Conservation (phyloP, 2,797 vertebrate species). For the Staurois parvus region DNA sequence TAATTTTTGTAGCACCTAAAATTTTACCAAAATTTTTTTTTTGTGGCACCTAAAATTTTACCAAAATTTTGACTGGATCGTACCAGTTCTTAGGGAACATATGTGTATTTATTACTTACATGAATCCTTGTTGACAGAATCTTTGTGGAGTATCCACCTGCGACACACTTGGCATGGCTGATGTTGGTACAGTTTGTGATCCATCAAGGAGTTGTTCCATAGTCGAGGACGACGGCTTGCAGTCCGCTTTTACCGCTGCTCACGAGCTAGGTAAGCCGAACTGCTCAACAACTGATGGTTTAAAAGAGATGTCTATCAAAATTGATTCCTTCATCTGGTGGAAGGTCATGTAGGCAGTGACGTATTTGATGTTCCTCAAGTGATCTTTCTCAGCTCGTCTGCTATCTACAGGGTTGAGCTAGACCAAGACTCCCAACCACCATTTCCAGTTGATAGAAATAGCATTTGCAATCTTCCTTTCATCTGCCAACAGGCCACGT, state of each 20-base stretch:
- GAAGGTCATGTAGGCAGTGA: too few relatives aligned
- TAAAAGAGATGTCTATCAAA: too few relatives aligned
- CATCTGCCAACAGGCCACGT: conserved; percentile 69
- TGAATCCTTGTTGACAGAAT: conserved; percentile 66
- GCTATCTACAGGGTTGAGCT: too few relatives aligned
- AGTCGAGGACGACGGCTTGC: conserved; percentile 77
- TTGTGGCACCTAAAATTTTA: not conserved
- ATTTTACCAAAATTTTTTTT: not conserved
- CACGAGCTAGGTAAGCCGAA: conserved; percentile 74
- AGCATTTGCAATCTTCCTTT: not conserved
- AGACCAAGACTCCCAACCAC: too few relatives aligned
- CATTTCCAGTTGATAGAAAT: too few relatives aligned
- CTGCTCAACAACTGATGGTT: not conserved
- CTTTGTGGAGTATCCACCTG: conserved; percentile 76
- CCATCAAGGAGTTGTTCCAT: conserved; percentile 75
- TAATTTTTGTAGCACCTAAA: not conserved
- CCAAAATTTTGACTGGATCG: not conserved
- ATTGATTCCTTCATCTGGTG: too few relatives aligned
- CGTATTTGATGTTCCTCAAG: too few relatives aligned
- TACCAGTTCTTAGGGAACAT: not conserved
- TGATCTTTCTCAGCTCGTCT: too few relatives aligned
- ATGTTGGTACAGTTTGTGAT: conserved; percentile 77
- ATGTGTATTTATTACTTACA: not conserved
- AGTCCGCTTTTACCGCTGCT: conserved; percentile 74
- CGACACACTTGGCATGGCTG: conserved; percentile 77